phyloP scores from a whole-genome alignment of 2,888 invertebrate species.

The Zaprionus lineosus region DNA sequence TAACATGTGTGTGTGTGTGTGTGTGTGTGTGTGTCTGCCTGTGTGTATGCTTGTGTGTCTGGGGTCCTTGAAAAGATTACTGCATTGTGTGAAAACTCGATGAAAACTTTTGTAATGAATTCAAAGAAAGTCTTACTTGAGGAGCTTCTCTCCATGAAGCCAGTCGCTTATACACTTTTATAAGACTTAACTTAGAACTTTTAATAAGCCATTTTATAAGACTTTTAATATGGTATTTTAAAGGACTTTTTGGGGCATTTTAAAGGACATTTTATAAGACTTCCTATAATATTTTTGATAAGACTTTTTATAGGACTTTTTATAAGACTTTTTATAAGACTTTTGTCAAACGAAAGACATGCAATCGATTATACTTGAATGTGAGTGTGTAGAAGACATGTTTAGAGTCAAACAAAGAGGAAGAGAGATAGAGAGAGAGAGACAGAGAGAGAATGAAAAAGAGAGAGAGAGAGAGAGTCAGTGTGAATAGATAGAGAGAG shows the following conservation, averaged over 20 bases:
- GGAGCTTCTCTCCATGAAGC: constrained; percentile 5
- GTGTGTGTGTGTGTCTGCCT: no score
- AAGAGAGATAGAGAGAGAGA: constrained; percentile 5
- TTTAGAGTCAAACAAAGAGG: constrained; percentile 17
- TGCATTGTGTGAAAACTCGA: constrained; percentile 39
- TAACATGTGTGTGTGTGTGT: no score
- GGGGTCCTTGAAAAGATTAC: constrained; percentile 40
- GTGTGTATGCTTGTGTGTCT: no score
- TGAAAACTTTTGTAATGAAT: constrained; percentile 53
- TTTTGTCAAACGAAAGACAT: constrained; percentile 18
- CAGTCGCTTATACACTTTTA: background rate
- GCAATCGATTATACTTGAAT: no score
- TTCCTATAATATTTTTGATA: background rate
- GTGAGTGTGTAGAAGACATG: no score
- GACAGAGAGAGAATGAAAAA: background rate
- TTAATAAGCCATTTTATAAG: no score
- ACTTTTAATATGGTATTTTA: background rate
- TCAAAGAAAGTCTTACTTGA: constrained; percentile 49
- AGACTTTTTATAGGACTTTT: background rate
- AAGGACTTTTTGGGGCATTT: no score
- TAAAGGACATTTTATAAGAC: background rate
- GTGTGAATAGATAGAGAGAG: constrained; percentile 18
- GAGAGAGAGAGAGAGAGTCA: no score
- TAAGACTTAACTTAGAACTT: no score
- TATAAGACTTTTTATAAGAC: background rate